Percentiles rank a stretch among this genome's conserved stretches.
Evolutionary conservation across 2,113 vertebrate species (phyloP).

Genomic region (Greenwoodochromis staneri): DNA sequence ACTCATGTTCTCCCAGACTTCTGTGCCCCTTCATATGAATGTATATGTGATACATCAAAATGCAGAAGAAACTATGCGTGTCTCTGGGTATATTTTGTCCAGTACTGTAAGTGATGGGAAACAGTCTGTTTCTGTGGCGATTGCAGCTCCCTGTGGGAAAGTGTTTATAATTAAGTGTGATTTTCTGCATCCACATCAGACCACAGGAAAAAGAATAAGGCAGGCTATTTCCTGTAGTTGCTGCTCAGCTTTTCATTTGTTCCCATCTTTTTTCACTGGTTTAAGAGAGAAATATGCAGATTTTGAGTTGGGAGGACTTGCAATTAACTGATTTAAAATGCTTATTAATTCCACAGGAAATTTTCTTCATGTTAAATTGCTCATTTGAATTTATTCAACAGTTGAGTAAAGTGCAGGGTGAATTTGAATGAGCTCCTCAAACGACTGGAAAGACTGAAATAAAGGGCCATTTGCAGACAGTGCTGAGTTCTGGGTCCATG

Average conservation of each 20-base stretch:
- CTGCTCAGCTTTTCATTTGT: background rate
- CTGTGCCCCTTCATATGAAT: background rate
- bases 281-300: conserved; percentile 1
- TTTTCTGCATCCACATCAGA: conserved; percentile 19
- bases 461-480: background rate
- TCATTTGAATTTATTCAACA: conserved; percentile 22
- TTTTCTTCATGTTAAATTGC: conserved; percentile 7
- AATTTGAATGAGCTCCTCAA: conserved; percentile 11
- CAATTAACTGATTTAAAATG: conserved; percentile 25
- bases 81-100: background rate
- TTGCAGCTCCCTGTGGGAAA: conserved; percentile 9
- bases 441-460: background rate
- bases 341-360: conserved; percentile 19
- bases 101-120: conserved; percentile 25
- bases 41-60: background rate
- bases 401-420: background rate
- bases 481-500: background rate
- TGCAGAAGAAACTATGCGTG: background rate
- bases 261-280: background rate
- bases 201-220: conserved; percentile 1
- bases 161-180: conserved; percentile 53
- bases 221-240: conserved; percentile 11
- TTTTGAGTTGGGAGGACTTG: background rate
- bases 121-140: conserved; percentile 17
- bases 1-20: background rate